Evolutionary conservation across 1,140 invertebrate genomes (phyloP), one percentile per base, ranked within the genome.

Genomic region (Acyrthosiphon pisum): DNA sequence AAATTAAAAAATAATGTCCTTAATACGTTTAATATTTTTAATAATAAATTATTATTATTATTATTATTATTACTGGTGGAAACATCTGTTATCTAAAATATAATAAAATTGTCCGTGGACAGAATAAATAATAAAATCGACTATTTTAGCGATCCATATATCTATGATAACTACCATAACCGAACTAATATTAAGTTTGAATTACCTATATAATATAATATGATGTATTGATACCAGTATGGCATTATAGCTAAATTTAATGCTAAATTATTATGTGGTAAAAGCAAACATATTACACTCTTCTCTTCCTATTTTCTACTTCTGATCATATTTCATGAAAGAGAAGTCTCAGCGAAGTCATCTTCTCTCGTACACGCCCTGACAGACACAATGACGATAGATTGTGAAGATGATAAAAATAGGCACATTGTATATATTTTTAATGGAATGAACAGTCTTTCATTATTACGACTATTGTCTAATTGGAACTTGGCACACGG

Each of bases 401-500:
- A 76, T 91, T 91, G 56, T 91, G 48, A 89, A 23, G 11, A 37
- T 26, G 87, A 89, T 89, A 89, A 89, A 89, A 89, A 89, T 89
- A 89, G 87, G n/a, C 48, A 53, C 87, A 53, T 89, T 53, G 86
- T 50, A 53, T 89, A 89, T 89, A 35, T 89, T n/a, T 68, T 68
- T 91, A 68, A 91, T 76, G 56, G 53, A 91, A 91, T 44, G 53
- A 91, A 91, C 90, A 44, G 90, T 68, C 90, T 91, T 91, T 48
- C 44, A 41, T 91, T 91, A 91, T 91, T 91, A 76, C 30, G 37
- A 89, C 90, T 68, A 60, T 91, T 76, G 56, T 91, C 90, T 91
- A 91, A 91, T 91, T 91, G 56, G 90, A 91, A 76, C 60, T 91
- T 91, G 90, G 90, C 90, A 91, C 90, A 8, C 23, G 18, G n/a